Conservation (phyloP, 2,888 invertebrate genomes). For the Xanthia icteritia region DNA sequence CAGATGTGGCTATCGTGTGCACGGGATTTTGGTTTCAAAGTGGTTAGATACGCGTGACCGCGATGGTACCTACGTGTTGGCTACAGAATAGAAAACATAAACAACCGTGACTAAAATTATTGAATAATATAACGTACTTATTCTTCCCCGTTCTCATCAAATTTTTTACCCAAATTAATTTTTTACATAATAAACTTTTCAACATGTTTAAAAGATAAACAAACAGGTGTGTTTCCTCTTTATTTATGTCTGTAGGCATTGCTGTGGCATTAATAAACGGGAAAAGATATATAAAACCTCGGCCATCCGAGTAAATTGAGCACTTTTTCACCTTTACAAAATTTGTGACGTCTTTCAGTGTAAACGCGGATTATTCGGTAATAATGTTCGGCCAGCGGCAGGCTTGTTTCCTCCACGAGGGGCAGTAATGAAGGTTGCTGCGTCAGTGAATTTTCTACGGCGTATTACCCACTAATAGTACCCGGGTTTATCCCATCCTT, state of each 20-base stretch:
- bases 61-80: neutral
- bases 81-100: neutral
- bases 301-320: conserved; percentile 70
- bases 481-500: conserved; percentile 55
- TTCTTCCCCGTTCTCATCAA: neutral
- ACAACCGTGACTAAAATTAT: neutral
- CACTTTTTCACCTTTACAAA: conserved; percentile 75
- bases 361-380: conserved; percentile 75
- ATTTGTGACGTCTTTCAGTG: conserved; percentile 74
- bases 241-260: conserved; percentile 53
- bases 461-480: conserved; percentile 68
- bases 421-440: conserved; percentile 76
- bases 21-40: too few relatives aligned
- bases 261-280: conserved; percentile 55
- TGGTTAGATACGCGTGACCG: too few relatives aligned
- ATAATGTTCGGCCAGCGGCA: conserved; percentile 72
- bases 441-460: conserved; percentile 73
- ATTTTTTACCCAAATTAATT: neutral
- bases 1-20: too few relatives aligned
- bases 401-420: conserved; percentile 74
- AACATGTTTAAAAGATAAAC: conserved; percentile 20
- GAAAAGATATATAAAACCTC: conserved; percentile 69
- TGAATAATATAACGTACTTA: neutral
- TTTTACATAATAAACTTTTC: neutral
- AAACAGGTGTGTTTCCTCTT: conserved; percentile 22